Percentiles rank a stretch among this genome's conserved stretches.
Evolutionary conservation across 2,888 invertebrate species (phyloP).

Genomic region (Tridacna gigas): DNA sequence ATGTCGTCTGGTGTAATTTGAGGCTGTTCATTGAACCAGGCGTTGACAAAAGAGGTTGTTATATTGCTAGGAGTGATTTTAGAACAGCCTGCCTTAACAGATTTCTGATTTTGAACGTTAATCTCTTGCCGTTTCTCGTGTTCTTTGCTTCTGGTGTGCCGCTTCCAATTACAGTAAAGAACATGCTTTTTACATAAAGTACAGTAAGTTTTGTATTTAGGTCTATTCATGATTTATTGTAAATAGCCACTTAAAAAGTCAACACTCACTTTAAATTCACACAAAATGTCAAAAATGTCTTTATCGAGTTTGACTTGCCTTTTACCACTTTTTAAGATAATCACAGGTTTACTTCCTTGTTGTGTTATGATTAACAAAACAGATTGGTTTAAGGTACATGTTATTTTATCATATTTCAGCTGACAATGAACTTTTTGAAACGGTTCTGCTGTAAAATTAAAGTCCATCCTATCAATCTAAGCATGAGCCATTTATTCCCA

Average conservation of each 20-base stretch:
- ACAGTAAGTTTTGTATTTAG: background rate
- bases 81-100: no score
- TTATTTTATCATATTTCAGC: constrained; percentile 6
- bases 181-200: background rate
- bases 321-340: background rate
- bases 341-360: background rate
- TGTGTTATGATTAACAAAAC: background rate
- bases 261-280: constrained; percentile 8
- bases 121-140: no score
- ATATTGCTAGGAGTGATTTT: no score
- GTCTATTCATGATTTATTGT: background rate
- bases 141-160: no score
- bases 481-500: background rate
- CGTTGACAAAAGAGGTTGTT: background rate
- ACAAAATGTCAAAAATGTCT: background rate
- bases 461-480: background rate
- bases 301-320: background rate
- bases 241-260: background rate
- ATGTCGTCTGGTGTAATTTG: background rate
- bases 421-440: constrained; percentile 3
- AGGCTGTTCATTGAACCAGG: background rate
- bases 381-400: background rate
- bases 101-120: no score
- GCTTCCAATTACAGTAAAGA: no score
- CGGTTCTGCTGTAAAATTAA: background rate